phyloP scores from a whole-genome alignment of 2,888 invertebrate species.

The Rhagophthalmus giganteus region DNA sequence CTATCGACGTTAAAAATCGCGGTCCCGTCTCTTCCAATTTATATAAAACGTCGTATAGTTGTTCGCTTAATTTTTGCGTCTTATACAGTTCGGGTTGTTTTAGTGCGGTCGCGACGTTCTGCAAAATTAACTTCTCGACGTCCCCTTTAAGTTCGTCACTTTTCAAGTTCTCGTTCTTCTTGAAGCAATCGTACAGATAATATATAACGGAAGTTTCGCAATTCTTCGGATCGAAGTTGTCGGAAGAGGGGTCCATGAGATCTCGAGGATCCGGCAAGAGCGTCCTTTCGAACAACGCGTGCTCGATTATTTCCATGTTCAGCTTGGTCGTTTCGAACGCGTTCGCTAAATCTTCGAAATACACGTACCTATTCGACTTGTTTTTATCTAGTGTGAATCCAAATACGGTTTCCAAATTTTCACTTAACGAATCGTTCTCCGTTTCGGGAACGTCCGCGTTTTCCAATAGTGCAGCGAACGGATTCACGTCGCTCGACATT shows the following conservation, averaged over 20 bases:
- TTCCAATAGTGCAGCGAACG: slow-evolving; percentile 39
- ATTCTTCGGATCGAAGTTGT: slow-evolving; percentile 49
- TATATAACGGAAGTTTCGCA: slow-evolving; percentile 65
- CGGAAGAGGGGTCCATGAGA: slow-evolving; percentile 56
- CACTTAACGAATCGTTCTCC: slow-evolving; percentile 47
- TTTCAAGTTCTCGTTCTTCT: slow-evolving; percentile 57
- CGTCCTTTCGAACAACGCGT: slow-evolving; percentile 78
- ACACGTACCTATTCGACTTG: slow-evolving; percentile 60
- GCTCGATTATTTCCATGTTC: slow-evolving; percentile 71
- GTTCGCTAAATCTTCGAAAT: slow-evolving; percentile 66
- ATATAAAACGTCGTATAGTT: slow-evolving; percentile 62
- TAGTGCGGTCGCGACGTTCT: slow-evolving; percentile 77
- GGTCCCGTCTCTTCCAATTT: slow-evolving; percentile 56
- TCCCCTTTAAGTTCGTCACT: slow-evolving; percentile 40
- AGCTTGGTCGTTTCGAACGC: slow-evolving; percentile 46
- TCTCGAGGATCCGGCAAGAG: slow-evolving; percentile 62
- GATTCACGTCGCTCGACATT: slow-evolving; percentile 42
- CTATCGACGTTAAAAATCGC: slow-evolving; percentile 50
- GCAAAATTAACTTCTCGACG: slow-evolving; percentile 67
- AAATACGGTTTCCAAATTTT: slow-evolving; percentile 71
- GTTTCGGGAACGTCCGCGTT: slow-evolving; percentile 18
- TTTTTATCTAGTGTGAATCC: slow-evolving; percentile 68
- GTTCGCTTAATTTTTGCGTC: slow-evolving; percentile 68
- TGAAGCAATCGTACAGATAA: slow-evolving; percentile 73
- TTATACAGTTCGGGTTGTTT: slow-evolving; percentile 78